Conservation (phyloP, 2,888 invertebrate genomes). For the Harpalus rubripes region DNA sequence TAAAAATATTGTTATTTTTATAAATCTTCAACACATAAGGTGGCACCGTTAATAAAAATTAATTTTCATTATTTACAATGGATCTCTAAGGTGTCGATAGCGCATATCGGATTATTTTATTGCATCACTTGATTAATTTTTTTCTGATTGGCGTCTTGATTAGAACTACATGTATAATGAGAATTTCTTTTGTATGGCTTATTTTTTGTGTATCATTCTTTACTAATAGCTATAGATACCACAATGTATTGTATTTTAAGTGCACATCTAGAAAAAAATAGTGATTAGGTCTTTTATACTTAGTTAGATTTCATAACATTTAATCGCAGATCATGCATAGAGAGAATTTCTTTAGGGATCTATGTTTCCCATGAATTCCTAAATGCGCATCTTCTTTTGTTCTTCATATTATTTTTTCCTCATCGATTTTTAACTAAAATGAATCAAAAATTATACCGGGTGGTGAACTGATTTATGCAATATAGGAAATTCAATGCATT, state of each 20-base stretch:
- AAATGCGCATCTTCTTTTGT: background rate
- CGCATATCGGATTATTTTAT: conserved; percentile 30
- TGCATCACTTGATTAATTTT: conserved; percentile 39
- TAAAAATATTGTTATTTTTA: background rate
- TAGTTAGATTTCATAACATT: conserved; percentile 29
- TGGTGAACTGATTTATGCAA: too few species aligned
- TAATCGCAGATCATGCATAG: conserved; percentile 36
- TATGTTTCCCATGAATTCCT: background rate
- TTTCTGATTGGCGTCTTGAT: conserved; percentile 44
- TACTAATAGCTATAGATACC: conserved; percentile 37
- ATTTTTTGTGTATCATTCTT: conserved; percentile 42
- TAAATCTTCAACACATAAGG: background rate
- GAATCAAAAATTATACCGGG: too few species aligned
- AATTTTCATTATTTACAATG: background rate
- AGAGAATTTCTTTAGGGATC: background rate
- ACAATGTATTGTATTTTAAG: conserved; percentile 38
- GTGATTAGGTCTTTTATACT: conserved; percentile 46
- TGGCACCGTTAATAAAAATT: background rate
- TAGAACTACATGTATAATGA: conserved; percentile 14
- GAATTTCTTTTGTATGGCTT: conserved; percentile 15
- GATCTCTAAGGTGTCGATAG: conserved; percentile 12
- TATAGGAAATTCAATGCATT: too few species aligned
- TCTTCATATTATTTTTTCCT: background rate
- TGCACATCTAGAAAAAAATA: conserved; percentile 8
- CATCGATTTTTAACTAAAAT: too few species aligned